Conservation (phyloP, 37 sponge, comb jelly and placozoan genomes). For the Chondrosia reniformis region DNA sequence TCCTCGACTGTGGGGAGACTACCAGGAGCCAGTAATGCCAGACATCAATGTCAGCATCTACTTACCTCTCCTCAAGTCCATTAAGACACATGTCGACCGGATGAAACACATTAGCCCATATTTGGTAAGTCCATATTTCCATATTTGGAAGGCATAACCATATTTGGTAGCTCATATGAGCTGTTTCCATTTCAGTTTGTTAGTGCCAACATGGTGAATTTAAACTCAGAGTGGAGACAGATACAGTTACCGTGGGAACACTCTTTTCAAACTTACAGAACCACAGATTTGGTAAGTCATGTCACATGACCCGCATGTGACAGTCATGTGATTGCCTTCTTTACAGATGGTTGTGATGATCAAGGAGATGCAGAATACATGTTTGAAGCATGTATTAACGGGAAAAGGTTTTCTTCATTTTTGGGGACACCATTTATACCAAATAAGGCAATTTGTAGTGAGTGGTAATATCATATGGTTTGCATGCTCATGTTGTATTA, state of each 20-base stretch:
- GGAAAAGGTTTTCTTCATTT: constrained; percentile 72
- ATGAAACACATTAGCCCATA: constrained; percentile 69
- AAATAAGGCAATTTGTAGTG: constrained; percentile 80
- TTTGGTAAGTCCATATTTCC: constrained; percentile 51
- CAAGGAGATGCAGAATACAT: constrained; percentile 16
- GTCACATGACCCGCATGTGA: neutral
- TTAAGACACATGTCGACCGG: constrained; percentile 71
- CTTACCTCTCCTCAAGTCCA: constrained; percentile 70
- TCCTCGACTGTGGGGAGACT: constrained; percentile 75
- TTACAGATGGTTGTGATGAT: constrained; percentile 11
- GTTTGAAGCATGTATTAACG: constrained; percentile 74
- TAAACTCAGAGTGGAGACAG: constrained; percentile 66
- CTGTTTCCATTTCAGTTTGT: constrained; percentile 64
- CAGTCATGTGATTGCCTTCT: constrained; percentile 1
- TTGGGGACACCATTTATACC: constrained; percentile 76
- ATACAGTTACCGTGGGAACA: constrained; percentile 69
- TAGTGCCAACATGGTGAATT: constrained; percentile 78
- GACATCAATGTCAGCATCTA: constrained; percentile 90
- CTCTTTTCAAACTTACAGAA: constrained; percentile 81
- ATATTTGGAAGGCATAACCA: neutral
- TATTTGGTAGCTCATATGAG: neutral
- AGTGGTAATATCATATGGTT: no score
- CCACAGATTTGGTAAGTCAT: constrained; percentile 54
- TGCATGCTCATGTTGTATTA: no score
- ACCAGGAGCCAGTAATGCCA: constrained; percentile 94